phyloP scores from a whole-genome alignment of 1,140 invertebrate species.

The Bombus sibiricus region DNA sequence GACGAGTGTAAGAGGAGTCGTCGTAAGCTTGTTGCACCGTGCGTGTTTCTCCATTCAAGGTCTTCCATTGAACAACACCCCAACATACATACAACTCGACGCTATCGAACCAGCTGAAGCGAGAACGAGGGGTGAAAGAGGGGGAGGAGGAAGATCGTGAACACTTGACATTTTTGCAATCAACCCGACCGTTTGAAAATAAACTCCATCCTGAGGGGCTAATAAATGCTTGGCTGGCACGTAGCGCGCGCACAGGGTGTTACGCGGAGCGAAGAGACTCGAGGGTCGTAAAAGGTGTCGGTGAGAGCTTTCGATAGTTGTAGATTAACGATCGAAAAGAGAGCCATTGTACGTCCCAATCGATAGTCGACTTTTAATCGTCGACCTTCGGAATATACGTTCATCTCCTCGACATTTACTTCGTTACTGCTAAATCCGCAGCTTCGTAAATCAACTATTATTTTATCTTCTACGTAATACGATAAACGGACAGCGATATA shows the following conservation, averaged over 20 bases:
- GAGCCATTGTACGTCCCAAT: not conserved
- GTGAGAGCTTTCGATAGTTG: conserved; percentile 26
- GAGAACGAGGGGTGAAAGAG: not conserved
- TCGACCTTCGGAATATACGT: too few relatives aligned
- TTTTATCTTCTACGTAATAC: not conserved
- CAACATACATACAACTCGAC: not conserved
- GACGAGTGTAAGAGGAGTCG: not conserved
- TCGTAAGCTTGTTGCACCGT: not conserved
- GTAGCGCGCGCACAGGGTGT: not conserved
- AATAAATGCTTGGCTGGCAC: conserved; percentile 4
- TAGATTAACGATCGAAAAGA: conserved; percentile 15
- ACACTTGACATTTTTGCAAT: conserved; percentile 14
- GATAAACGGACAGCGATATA: not conserved
- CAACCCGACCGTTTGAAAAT: conserved; percentile 23
- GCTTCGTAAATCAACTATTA: not conserved
- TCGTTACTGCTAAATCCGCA: not conserved
- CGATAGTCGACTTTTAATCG: conserved; percentile 22
- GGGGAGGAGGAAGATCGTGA: not conserved
- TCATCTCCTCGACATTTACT: not conserved
- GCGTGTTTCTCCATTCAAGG: not conserved
- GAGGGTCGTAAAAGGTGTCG: conserved; percentile 33
- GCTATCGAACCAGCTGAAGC: not conserved
- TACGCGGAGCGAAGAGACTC: not conserved
- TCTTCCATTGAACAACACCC: not conserved
- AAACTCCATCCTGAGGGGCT: conserved; percentile 14